Evolutionary conservation across 2,888 invertebrate species (phyloP).

Genomic region (Pollenia amentaria): DNA sequence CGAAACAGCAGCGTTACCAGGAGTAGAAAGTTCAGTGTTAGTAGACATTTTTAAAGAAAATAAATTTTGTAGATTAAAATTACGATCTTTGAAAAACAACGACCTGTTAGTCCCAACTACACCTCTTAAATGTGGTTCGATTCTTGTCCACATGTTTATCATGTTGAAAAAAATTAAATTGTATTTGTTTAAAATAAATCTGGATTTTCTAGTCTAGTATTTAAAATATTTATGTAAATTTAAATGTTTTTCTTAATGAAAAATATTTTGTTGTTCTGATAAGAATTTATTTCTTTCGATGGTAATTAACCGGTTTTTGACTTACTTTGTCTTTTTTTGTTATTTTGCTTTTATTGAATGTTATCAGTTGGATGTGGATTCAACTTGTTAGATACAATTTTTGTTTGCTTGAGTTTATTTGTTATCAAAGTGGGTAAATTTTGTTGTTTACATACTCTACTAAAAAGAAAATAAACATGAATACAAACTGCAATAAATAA

Average conservation of each 20-base stretch:
- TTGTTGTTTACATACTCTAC: not conserved
- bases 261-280: not conserved
- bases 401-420: not conserved
- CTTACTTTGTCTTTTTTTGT: constrained; percentile 6
- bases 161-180: constrained; percentile 18
- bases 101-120: constrained; percentile 27
- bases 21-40: constrained; percentile 67
- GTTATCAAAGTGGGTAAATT: constrained; percentile 4
- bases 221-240: constrained; percentile 21
- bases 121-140: constrained; percentile 52
- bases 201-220: constrained; percentile 59
- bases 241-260: constrained; percentile 19
- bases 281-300: not conserved
- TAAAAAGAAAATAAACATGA: constrained; percentile 17
- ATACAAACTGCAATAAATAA: constrained; percentile 19
- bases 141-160: constrained; percentile 50
- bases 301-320: constrained; percentile 43
- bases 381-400: not conserved
- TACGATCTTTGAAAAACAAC: constrained; percentile 21
- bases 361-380: constrained; percentile 23
- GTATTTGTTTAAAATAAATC: constrained; percentile 64
- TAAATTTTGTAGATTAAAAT: constrained; percentile 1
- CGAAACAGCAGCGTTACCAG: constrained; percentile 14
- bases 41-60: constrained; percentile 73
- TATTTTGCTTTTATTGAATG: constrained; percentile 18